Evolutionary conservation across 2,113 vertebrate genomes (phyloP).

Genomic region (Cettia cetti): DNA sequence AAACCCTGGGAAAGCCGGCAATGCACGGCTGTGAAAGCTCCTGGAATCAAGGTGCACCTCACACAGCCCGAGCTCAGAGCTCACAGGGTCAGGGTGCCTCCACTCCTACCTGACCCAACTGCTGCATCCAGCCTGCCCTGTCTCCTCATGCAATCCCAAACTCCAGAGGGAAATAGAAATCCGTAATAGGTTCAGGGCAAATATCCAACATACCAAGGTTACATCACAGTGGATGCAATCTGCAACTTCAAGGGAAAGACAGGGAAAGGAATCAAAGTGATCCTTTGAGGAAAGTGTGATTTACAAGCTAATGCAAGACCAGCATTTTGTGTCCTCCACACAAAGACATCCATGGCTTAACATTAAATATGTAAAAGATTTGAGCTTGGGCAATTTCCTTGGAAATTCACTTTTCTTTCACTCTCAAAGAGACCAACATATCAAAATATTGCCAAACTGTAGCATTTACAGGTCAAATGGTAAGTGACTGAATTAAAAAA

Average conservation of each 20-base stretch:
- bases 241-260: neutral
- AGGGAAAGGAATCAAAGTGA: neutral
- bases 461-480: neutral
- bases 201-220: neutral
- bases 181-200: neutral
- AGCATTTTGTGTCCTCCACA: neutral
- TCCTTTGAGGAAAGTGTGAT: neutral
- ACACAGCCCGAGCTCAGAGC: neutral
- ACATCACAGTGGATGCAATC: neutral
- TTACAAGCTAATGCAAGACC: neutral
- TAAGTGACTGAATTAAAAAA: neutral
- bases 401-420: neutral
- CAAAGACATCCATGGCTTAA: neutral
- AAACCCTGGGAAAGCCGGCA: neutral
- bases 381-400: neutral
- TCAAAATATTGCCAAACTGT: neutral
- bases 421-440: neutral
- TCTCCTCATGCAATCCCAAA: neutral
- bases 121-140: neutral
- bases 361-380: neutral
- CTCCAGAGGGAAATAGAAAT: constrained; percentile 18
- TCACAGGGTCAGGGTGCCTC: too few species aligned
- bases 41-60: neutral
- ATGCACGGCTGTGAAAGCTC: neutral
- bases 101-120: neutral